A percentile compares a stretch with the other conserved stretches of the same genome.
These are phyloP conservation scores for Isurus oxyrinchus DNA, from an alignment of 2,113 vertebrate genomes.

Conservation along the genomic window DNA sequence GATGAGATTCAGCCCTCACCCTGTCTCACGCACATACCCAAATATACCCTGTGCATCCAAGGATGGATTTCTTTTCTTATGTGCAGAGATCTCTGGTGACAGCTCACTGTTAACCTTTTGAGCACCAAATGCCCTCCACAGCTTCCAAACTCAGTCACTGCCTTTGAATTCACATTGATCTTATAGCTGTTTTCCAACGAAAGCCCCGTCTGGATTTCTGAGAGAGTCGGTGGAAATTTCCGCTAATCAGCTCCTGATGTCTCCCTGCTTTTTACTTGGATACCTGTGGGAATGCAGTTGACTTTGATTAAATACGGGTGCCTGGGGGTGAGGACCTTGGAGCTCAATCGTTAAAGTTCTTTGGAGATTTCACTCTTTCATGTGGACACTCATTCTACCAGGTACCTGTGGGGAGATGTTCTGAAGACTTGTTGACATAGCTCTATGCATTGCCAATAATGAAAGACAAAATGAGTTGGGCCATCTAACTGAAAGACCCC, in stretches of 20 bases:
- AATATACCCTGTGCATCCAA: not conserved
- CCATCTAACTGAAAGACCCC: not conserved
- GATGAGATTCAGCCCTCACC: not conserved
- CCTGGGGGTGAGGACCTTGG: not conserved
- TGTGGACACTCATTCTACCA: not conserved
- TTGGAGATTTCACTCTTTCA: not conserved
- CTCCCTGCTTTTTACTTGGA: not conserved
- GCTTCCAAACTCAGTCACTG: not conserved
- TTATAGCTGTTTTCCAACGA: not conserved
- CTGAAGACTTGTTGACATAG: not conserved
- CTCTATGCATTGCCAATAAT: not conserved
- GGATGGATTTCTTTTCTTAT: not conserved
- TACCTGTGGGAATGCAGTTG: slow-evolving; percentile 1
- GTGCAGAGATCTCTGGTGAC: not conserved
- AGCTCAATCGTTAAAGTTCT: not conserved
- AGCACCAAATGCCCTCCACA: not conserved
- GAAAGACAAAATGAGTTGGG: not conserved
- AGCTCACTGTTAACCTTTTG: not conserved
- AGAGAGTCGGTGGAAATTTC: not conserved
- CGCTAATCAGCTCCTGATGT: slow-evolving; percentile 17
- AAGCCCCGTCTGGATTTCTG: not conserved
- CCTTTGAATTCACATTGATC: not conserved
- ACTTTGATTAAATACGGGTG: not conserved
- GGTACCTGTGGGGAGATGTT: too few relatives aligned
- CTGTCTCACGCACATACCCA: not conserved